Evolutionary conservation across 2,888 invertebrate genomes (phyloP).

Genomic region (Anorthoa munda): DNA sequence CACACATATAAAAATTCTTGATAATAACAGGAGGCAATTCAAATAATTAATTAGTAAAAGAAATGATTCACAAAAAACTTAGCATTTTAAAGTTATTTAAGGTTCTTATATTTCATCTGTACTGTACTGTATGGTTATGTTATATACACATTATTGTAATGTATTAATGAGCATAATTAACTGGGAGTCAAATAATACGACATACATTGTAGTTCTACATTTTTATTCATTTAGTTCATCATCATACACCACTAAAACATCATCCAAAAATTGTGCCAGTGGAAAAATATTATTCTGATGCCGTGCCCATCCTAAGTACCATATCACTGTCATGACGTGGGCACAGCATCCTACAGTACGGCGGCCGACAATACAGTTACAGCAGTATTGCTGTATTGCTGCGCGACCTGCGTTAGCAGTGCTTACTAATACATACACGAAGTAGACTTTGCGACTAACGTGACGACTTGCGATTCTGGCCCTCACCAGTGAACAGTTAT

Average conservation of each 20-base stretch:
- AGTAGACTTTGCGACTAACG: conserved; percentile 21
- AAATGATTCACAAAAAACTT: conserved; percentile 2
- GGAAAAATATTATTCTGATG: conserved; percentile 17
- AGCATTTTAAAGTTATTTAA: conserved; percentile 11
- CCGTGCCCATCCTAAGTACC: conserved; percentile 26
- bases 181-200: conserved; percentile 12
- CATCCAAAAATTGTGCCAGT: conserved; percentile 27
- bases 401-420: conserved; percentile 2
- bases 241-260: conserved; percentile 16
- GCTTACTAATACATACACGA: conserved; percentile 15
- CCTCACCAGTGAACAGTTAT: conserved; percentile 10
- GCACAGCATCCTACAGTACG: conserved; percentile 29
- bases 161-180: not conserved
- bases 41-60: conserved; percentile 14
- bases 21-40: conserved; percentile 8
- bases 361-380: conserved; percentile 19
- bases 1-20: not conserved
- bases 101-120: not conserved
- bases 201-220: conserved; percentile 2
- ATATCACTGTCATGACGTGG: conserved; percentile 22
- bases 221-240: conserved; percentile 5
- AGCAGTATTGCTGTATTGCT: conserved; percentile 16
- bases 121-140: too few relatives aligned
- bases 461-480: conserved; percentile 18
- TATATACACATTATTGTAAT: not conserved